Base-by-base conservation (phyloP, 2,113 vertebrate genomes). In the Zosterops japonicus region DNA sequence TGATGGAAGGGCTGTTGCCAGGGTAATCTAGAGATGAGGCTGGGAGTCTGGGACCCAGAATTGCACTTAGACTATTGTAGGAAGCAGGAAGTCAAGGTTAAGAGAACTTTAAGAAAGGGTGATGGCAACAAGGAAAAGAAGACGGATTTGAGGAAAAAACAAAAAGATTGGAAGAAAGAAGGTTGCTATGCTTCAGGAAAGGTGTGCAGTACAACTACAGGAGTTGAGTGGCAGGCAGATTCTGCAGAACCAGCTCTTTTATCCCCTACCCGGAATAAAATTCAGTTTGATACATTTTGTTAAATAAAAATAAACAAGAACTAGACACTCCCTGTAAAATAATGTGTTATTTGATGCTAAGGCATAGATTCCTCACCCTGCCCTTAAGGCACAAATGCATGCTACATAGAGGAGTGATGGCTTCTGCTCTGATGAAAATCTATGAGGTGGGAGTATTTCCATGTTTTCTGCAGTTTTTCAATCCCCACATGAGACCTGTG, bases 31-130 rank as follows among this genome's bases (percentile, higher is more conserved):
- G 39, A 88, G 49, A 64, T 75, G 77, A 96, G 17, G 33, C 35
- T 87, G 60, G 21, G 39, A 89, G 44, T 42, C 87, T 91, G 35
- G 44, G 56, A 55, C 61, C 47, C 77, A 53, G 89, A 67, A 81
- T 42, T 67, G 64, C 60, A 59, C 33, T 74, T 56, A 71, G 35
- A 72, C 53, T 72, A 69, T 79, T 72, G 53, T 29, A 42, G 44
- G 78, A 94, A 89, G 41, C 74, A 67, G 64, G 50, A 78, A 93
- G 84, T 95, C 93, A 94, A 71, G 69, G 92, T 79, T 90, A 95
- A 87, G 78, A 67, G 60, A 91, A 91, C 61, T 90, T 94, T 49
- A 47, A 83, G 82, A 87, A 71, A 53, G 49, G 25, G 10, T 56
- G 53, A 49, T 79, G 31, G 17, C 61, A 87, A 36, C 19, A 64